These are phyloP conservation scores for Octodonta nipae DNA, from an alignment of 2,888 invertebrate species.

Conservation along the genomic window DNA sequence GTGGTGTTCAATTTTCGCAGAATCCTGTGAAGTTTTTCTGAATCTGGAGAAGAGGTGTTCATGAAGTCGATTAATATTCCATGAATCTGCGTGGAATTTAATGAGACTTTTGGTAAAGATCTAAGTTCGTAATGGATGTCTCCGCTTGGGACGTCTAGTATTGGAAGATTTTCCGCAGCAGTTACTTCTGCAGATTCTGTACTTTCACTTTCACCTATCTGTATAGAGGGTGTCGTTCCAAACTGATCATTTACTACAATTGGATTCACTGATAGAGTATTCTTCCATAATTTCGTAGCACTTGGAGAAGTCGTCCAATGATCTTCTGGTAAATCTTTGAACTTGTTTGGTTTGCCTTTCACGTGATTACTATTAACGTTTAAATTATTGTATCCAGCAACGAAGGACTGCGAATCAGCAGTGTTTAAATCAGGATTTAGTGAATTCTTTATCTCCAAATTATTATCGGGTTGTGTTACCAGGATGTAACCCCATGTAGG, in stretches of 20 bases:
- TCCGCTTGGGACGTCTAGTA: constrained; percentile 10
- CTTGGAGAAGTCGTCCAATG: constrained; percentile 32
- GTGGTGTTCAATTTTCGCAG: constrained; percentile 63
- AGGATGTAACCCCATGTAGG: constrained; percentile 31
- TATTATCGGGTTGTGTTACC: constrained; percentile 17
- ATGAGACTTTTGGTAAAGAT: constrained; percentile 29
- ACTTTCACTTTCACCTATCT: constrained; percentile 14
- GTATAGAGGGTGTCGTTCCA: constrained; percentile 21
- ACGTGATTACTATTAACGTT: constrained; percentile 30
- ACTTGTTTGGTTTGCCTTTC: constrained; percentile 3
- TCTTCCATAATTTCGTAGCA: constrained; percentile 50
- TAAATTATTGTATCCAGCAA: constrained; percentile 42
- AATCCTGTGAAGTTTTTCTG: constrained; percentile 60
- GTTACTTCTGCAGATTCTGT: constrained; percentile 6
- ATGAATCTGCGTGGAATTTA: constrained; percentile 29
- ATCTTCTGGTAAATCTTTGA: constrained; percentile 23
- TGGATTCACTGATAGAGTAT: constrained; percentile 57
- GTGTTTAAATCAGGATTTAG: constrained; percentile 43
- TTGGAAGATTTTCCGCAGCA: constrained; percentile 9
- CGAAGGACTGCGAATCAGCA: constrained; percentile 57
- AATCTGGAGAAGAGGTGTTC: constrained; percentile 50
- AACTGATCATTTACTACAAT: constrained; percentile 53
- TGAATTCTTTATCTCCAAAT: constrained; percentile 23
- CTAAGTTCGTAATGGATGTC: constrained; percentile 35
- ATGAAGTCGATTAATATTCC: constrained; percentile 34